A percentile compares a stretch with the other conserved stretches of the same genome.
Evolutionary conservation across 2,113 vertebrate species (phyloP).

Genomic region (Micronycteris hirsuta): DNA sequence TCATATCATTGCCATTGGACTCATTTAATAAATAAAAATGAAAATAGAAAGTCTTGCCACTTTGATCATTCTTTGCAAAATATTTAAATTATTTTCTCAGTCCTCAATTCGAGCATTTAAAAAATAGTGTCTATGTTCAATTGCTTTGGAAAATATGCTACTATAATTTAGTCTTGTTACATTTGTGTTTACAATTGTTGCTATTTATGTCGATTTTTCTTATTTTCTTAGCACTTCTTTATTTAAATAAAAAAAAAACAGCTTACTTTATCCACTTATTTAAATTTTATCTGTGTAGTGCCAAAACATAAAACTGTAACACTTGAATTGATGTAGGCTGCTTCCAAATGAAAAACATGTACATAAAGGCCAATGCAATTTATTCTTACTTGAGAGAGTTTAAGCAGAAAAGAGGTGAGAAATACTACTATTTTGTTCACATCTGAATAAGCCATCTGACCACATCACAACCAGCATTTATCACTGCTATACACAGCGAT

Average conservation of each 20-base stretch:
- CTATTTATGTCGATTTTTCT: conserved; percentile 50
- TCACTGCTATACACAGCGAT: conserved; percentile 76
- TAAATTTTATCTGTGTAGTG: conserved; percentile 51
- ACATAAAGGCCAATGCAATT: conserved; percentile 35
- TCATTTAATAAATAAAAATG: conserved; percentile 33
- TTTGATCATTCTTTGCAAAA: conserved; percentile 50
- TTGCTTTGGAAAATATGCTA: conserved; percentile 39
- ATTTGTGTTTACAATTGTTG: conserved; percentile 45
- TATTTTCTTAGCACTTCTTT: conserved; percentile 46
- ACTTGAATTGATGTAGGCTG: conserved; percentile 35
- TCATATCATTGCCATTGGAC: not conserved
- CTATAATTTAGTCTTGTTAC: conserved; percentile 55
- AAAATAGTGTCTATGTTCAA: conserved; percentile 20
- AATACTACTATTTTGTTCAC: conserved; percentile 77
- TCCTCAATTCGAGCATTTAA: conserved; percentile 10
- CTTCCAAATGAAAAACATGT: conserved; percentile 58
- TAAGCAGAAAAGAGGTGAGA: not conserved
- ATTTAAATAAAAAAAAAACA: conserved; percentile 65
- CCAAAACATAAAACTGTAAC: conserved; percentile 51
- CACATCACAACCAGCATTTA: conserved; percentile 72
- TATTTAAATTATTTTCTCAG: conserved; percentile 35
- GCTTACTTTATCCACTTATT: conserved; percentile 5
- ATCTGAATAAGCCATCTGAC: conserved; percentile 82
- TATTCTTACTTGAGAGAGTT: conserved; percentile 56
- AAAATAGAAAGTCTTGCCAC: not conserved